These are phyloP conservation scores for Prinia subflava DNA, from an alignment of 2,113 vertebrate genomes.

Conservation along the genomic window DNA sequence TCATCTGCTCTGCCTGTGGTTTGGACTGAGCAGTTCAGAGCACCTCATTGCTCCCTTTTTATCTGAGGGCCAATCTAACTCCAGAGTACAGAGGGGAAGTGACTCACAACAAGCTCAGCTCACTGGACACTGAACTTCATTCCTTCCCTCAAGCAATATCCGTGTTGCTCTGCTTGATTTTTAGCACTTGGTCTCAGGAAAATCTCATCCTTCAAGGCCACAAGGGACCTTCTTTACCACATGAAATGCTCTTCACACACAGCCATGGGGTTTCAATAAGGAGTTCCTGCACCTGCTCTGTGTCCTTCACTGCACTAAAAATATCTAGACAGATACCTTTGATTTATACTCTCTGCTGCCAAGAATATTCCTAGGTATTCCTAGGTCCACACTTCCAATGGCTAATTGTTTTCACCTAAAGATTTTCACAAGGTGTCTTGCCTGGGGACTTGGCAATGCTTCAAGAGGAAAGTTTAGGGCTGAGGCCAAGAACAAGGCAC, in stretches of 20 bases:
- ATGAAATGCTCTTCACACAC: background rate
- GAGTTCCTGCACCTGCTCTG: background rate
- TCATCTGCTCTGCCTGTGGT: background rate
- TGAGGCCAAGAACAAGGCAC: background rate
- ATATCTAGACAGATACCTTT: background rate
- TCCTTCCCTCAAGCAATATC: background rate
- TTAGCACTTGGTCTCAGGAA: background rate
- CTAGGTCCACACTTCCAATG: background rate
- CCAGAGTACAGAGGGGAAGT: background rate
- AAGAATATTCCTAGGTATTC: background rate
- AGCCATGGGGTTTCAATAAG: background rate
- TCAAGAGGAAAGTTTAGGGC: background rate
- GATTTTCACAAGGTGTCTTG: background rate
- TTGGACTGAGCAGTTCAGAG: background rate
- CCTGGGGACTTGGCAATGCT: background rate
- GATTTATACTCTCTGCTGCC: background rate
- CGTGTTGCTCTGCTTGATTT: background rate
- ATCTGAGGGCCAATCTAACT: background rate
- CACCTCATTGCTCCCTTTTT: background rate
- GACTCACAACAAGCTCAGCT: background rate
- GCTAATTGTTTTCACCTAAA: background rate
- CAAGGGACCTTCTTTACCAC: background rate
- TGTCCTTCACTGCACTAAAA: background rate
- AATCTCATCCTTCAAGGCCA: background rate
- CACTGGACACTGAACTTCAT: fast-evolving